Percentiles rank a stretch among this genome's conserved stretches.
Conservation (phyloP, 1,140 invertebrate genomes). For the Drosophila santomea region DNA sequence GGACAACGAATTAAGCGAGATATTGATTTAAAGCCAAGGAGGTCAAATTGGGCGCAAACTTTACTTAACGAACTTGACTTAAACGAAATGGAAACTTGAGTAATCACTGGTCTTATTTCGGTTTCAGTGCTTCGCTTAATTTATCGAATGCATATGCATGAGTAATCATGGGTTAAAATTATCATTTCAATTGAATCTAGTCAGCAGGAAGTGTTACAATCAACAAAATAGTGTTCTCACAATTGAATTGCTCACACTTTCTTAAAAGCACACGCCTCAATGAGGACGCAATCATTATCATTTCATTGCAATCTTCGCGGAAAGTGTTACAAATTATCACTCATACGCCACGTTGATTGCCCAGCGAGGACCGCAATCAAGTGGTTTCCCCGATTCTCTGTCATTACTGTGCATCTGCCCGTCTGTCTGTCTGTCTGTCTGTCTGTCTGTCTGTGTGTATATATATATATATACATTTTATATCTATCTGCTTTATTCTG, state of each 20-base stretch:
- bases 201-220: background rate
- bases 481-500: background rate
- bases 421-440: too few relatives aligned
- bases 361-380: constrained; percentile 21
- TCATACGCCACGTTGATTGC: constrained; percentile 36
- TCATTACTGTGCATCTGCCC: constrained; percentile 4
- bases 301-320: constrained; percentile 4
- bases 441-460: background rate
- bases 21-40: constrained; percentile 1
- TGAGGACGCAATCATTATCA: constrained; percentile 5
- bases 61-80: too few relatives aligned
- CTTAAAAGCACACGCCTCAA: background rate
- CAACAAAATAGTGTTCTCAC: background rate
- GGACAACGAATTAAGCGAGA: background rate
- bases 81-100: too few relatives aligned
- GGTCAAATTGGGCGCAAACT: background rate
- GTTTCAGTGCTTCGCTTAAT: background rate
- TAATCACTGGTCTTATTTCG: background rate
- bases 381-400: constrained; percentile 15
- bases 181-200: background rate
- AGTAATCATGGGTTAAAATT: background rate
- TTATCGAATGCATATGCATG: background rate
- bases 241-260: background rate
- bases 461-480: background rate
- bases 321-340: constrained; percentile 31